A percentile compares a stretch with the other conserved stretches of the same genome.
Conservation (phyloP, 1,140 invertebrate genomes). For the Ctenoplectra terminalis region DNA sequence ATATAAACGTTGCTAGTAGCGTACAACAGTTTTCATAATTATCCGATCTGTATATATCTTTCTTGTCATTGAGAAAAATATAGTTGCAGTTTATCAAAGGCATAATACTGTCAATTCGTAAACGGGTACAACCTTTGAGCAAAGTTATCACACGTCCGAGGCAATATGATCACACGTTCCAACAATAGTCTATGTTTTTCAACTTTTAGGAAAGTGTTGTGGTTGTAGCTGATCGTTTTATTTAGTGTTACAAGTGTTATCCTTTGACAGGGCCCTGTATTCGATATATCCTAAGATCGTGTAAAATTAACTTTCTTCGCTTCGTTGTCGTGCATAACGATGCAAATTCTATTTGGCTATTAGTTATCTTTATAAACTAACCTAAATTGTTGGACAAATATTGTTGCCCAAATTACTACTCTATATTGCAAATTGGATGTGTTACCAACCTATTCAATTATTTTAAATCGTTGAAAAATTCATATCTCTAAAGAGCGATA, state of each 20-base stretch:
- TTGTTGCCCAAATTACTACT: neutral
- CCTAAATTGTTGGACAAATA: conserved; percentile 36
- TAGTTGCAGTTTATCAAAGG: conserved; percentile 12
- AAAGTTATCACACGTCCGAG: conserved; percentile 35
- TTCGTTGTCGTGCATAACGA: neutral
- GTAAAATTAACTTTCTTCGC: neutral
- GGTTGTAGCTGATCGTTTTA: conserved; percentile 29
- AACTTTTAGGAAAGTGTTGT: conserved; percentile 10
- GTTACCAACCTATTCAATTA: neutral
- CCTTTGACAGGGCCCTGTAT: conserved; percentile 36
- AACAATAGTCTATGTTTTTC: neutral
- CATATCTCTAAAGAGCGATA: neutral
- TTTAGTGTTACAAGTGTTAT: conserved; percentile 24
- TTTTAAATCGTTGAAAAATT: neutral
- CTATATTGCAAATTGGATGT: conserved; percentile 22
- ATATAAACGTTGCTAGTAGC: conserved; percentile 32
- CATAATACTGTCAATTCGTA: conserved; percentile 32
- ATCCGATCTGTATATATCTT: conserved; percentile 15
- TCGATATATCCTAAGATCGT: neutral
- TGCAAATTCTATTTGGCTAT: neutral
- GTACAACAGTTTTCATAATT: neutral
- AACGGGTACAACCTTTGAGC: conserved; percentile 50
- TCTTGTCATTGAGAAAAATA: conserved; percentile 32
- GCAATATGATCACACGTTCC: too few species aligned
- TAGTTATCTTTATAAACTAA: conserved; percentile 44